phyloP scores from a whole-genome alignment of 2,797 vertebrate species.

The Silurus aristotelis region DNA sequence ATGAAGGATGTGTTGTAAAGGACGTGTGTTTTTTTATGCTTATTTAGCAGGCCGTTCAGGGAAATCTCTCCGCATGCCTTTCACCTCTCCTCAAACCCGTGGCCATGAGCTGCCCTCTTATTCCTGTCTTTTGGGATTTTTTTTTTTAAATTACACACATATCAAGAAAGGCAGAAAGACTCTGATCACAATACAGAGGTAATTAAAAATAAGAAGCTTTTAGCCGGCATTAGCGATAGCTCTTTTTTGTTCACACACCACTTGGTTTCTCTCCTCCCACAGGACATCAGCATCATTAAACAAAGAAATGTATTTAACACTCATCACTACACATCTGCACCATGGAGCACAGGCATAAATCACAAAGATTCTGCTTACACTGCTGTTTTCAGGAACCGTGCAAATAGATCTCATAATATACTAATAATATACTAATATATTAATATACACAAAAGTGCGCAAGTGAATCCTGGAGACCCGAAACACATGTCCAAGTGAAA shows the following conservation, averaged over 20 bases:
- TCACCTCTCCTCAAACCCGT: constrained; percentile 63
- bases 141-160: background rate
- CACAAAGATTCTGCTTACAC: background rate
- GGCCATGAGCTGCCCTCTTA: constrained; percentile 35
- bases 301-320: constrained; percentile 20
- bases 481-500: no score
- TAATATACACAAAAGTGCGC: no score
- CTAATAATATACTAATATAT: no score
- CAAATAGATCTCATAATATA: background rate
- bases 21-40: constrained; percentile 2
- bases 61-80: constrained; percentile 45
- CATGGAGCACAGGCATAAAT: background rate
- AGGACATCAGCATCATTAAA: background rate
- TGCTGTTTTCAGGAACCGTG: background rate
- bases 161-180: background rate
- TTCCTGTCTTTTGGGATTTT: constrained; percentile 1
- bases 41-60: constrained; percentile 35
- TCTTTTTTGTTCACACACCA: background rate
- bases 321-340: background rate
- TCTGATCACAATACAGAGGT: constrained; percentile 1
- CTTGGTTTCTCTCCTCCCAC: background rate
- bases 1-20: background rate
- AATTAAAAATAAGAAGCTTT: constrained; percentile 22
- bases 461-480: no score
- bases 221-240: background rate